Evolutionary conservation across 2,797 vertebrate species (phyloP), one percentile per base, ranked within the genome.

Genomic region (Amazona finschi): DNA sequence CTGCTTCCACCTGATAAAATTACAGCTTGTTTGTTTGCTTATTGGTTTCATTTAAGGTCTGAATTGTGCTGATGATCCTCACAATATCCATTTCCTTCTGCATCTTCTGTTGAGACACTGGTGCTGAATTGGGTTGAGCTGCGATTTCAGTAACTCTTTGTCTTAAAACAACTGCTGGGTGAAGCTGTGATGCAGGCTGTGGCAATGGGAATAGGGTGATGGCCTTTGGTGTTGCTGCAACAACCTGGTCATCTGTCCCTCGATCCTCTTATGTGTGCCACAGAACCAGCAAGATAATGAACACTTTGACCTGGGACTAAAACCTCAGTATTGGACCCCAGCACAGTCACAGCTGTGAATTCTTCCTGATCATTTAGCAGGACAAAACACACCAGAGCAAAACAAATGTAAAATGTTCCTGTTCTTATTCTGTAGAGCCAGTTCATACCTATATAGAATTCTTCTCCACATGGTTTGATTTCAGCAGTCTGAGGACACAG

Each of bases 11-110:
- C 89, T 94, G 94, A 93, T 79, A 74, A 95, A 94, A 95, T 89
- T 83, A 65, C 57, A 85, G 58, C 89, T 95, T 25, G 2, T 94
- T 94, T 92, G 46, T 94, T 94, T 93, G 81, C 90, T 95, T 90
- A 82, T 95, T 95, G 90, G 65, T 85, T 95, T 87, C 62, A 57
- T 93, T 94, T 87, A 83, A 89, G 87, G 49, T 90, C 77, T 96
- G 92, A 96, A 96, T 90, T 61, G 90, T 92, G 93, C 89, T 96
- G 88, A 96, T 95, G 93, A 93, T 89, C 84, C 50, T 87, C 62
- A 71, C 46, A 95, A 72, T 87, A 87, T 85, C 75, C 38, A 41
- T 83, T 91, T 93, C 65, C 81, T 85, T 85, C 77, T 50, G 31
- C 6, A 12, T 52, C 47, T 88, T 90, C 83, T 57, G 39, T 66